phyloP scores from a whole-genome alignment of 2,797 vertebrate species.

The Sebastes nivosus region DNA sequence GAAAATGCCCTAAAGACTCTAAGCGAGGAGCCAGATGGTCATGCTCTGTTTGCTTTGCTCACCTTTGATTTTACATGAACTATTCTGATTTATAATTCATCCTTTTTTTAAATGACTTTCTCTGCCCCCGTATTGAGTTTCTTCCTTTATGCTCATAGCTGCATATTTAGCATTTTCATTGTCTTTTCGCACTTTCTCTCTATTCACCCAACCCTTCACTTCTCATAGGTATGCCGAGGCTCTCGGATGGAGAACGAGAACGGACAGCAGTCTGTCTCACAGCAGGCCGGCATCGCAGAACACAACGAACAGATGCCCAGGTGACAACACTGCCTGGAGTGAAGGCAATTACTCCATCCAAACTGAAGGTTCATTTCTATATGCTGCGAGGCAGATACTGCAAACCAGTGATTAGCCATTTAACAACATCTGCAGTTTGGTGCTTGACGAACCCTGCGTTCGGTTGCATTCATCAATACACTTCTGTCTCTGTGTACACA shows the following conservation, averaged over 20 bases:
- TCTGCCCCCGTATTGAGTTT: not conserved
- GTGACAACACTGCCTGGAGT: constrained; percentile 43
- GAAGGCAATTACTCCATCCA: constrained; percentile 42
- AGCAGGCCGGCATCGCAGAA: constrained; percentile 34
- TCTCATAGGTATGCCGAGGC: not conserved
- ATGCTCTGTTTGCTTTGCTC: constrained; percentile 24
- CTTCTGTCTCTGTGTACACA: constrained; percentile 39
- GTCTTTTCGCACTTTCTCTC: not conserved
- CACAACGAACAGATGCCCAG: constrained; percentile 60
- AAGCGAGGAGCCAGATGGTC: constrained; percentile 20
- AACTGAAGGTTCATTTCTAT: constrained; percentile 34
- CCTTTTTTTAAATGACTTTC: not conserved
- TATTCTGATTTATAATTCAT: constrained; percentile 13
- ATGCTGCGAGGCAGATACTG: constrained; percentile 9
- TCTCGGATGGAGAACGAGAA: constrained; percentile 1
- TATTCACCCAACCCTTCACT: constrained; percentile 1
- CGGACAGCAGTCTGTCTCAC: constrained; percentile 43
- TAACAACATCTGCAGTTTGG: constrained; percentile 52
- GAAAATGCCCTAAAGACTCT: not conserved
- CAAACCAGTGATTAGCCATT: constrained; percentile 55
- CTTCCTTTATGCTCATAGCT: not conserved
- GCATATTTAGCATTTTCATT: constrained; percentile 5
- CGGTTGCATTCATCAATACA: constrained; percentile 37
- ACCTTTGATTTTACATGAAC: constrained; percentile 23
- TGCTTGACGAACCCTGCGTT: constrained; percentile 26